Conservation (phyloP, 2,888 invertebrate species). For the Suillia variegata region DNA sequence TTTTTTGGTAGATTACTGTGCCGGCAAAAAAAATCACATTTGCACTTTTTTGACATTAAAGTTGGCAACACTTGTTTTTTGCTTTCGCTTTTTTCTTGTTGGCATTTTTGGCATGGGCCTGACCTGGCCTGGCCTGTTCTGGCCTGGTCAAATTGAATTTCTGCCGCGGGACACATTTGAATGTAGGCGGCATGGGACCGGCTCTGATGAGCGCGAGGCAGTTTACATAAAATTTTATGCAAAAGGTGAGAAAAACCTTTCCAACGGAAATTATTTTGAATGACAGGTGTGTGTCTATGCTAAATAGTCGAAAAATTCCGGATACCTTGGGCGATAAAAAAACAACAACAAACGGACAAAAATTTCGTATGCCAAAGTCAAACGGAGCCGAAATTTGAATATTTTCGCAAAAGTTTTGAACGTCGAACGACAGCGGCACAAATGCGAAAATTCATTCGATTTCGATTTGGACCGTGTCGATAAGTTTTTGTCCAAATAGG, state of each 20-base stretch:
- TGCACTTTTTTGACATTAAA: constrained; percentile 46
- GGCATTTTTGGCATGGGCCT: constrained; percentile 2
- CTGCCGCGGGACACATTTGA: constrained; percentile 53
- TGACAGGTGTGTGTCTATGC: neutral
- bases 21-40: constrained; percentile 30
- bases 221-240: neutral
- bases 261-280: neutral
- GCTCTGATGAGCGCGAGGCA: neutral
- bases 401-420: neutral
- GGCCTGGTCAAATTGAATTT: constrained; percentile 53
- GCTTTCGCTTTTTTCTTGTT: constrained; percentile 12
- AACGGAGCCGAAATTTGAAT: constrained; percentile 4
- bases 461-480: too few species aligned
- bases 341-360: neutral
- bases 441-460: too few species aligned
- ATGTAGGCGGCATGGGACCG: constrained; percentile 34
- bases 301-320: neutral
- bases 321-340: neutral
- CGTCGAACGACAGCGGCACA: neutral
- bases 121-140: too few species aligned
- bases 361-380: neutral
- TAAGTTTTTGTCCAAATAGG: too few species aligned
- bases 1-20: too few species aligned
- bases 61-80: constrained; percentile 30
- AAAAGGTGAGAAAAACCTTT: neutral